These are phyloP conservation scores for Glyptemys insculpta DNA, from an alignment of 2,797 vertebrate species.

Conservation along the genomic window DNA sequence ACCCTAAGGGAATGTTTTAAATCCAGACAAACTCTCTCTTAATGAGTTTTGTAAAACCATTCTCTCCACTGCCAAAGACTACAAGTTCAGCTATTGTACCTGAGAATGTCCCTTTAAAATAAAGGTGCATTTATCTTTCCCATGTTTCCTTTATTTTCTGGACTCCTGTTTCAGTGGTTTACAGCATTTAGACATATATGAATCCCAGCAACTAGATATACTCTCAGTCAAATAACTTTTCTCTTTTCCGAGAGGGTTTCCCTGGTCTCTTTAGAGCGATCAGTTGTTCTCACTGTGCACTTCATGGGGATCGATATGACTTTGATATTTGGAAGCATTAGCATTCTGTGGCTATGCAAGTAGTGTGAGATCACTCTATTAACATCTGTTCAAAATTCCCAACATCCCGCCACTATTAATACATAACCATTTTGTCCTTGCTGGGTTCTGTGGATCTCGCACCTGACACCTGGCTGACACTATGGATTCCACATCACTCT, in stretches of 20 bases:
- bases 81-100: background rate
- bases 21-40: background rate
- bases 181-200: background rate
- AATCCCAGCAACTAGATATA: background rate
- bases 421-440: slow-evolving; percentile 66
- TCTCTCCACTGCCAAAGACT: background rate
- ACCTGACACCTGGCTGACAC: slow-evolving; percentile 36
- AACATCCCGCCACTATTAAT: slow-evolving; percentile 18
- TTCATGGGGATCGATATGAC: slow-evolving; percentile 61
- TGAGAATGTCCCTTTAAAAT: background rate
- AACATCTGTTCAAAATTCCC: slow-evolving; percentile 75
- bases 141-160: background rate
- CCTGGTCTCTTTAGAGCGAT: slow-evolving; percentile 26
- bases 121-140: background rate
- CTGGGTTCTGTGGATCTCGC: background rate
- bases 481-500: slow-evolving; percentile 6
- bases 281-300: slow-evolving; percentile 45
- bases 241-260: slow-evolving; percentile 5
- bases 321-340: slow-evolving; percentile 63
- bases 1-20: background rate
- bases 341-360: slow-evolving; percentile 28
- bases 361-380: slow-evolving; percentile 57
- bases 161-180: background rate
- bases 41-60: slow-evolving; percentile 2
- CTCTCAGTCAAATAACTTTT: background rate